These are phyloP conservation scores for Xestobium rufovillosum DNA, from an alignment of 2,888 invertebrate genomes.

Conservation along the genomic window DNA sequence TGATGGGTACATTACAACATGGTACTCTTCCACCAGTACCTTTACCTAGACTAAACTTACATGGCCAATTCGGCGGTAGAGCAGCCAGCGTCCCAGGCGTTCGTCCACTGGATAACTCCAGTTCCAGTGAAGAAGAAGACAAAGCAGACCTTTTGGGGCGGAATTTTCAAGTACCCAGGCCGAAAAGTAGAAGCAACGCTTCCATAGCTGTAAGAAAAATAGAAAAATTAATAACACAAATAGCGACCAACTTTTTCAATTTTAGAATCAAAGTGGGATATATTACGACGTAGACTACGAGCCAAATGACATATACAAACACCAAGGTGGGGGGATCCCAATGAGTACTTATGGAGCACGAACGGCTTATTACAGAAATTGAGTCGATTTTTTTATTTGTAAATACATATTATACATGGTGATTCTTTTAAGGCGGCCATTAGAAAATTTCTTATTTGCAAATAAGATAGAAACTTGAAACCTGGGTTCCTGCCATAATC, in stretches of 20 bases:
- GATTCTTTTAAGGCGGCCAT: too few relatives aligned
- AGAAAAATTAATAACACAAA: not conserved
- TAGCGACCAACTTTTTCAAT: not conserved
- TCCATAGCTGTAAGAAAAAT: slow-evolving; percentile 52
- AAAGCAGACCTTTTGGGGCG: slow-evolving; percentile 66
- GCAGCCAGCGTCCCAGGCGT: slow-evolving; percentile 39
- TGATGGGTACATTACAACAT: slow-evolving; percentile 44
- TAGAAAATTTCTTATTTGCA: too few relatives aligned
- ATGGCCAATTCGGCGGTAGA: slow-evolving; percentile 35
- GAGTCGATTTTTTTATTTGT: slow-evolving; percentile 22
- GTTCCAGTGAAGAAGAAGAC: slow-evolving; percentile 61
- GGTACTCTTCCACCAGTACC: slow-evolving; percentile 64
- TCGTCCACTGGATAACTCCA: slow-evolving; percentile 48
- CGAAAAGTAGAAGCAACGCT: slow-evolving; percentile 67
- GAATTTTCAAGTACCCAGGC: slow-evolving; percentile 70
- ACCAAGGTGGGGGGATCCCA: slow-evolving; percentile 62
- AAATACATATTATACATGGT: too few relatives aligned
- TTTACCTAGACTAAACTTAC: slow-evolving; percentile 55
- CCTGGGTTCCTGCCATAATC: too few relatives aligned
- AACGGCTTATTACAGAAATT: slow-evolving; percentile 56
- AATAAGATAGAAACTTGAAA: too few relatives aligned
- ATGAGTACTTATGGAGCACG: slow-evolving; percentile 77
- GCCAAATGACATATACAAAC: slow-evolving; percentile 49
- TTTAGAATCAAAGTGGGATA: slow-evolving; percentile 80
- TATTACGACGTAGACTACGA: slow-evolving; percentile 88